These are phyloP conservation scores for Otolemur garnettii DNA, from an alignment of 2,113 vertebrate species.

Conservation along the genomic window DNA sequence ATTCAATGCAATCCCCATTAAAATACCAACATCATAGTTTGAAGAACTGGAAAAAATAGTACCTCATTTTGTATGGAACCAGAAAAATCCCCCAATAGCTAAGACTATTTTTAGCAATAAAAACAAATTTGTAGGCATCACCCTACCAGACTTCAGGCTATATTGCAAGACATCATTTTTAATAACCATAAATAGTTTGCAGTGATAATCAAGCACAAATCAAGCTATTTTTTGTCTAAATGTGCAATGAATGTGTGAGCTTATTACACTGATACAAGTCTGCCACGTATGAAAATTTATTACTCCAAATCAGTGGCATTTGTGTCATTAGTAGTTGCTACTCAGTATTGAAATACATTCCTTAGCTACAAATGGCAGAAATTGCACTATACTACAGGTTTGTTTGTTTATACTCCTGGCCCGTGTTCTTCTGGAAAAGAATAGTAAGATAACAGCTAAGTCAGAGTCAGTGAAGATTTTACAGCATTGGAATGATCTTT, in stretches of 20 bases:
- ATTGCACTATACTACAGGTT: conserved; percentile 77
- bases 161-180: neutral
- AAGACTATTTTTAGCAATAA: no score
- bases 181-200: neutral
- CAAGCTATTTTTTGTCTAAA: conserved; percentile 79
- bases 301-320: conserved; percentile 83
- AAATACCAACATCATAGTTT: no score
- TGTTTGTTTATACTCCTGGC: conserved; percentile 79
- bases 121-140: no score
- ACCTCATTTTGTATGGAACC: no score
- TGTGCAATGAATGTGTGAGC: conserved; percentile 84
- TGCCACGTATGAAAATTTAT: conserved; percentile 85
- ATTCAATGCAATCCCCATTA: no score
- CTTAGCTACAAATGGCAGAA: conserved; percentile 87
- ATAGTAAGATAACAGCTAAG: conserved; percentile 83
- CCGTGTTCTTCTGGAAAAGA: conserved; percentile 80
- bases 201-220: neutral
- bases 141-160: no score
- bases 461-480: conserved; percentile 80
- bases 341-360: conserved; percentile 85
- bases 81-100: no score
- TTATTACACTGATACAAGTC: conserved; percentile 82
- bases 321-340: conserved; percentile 85
- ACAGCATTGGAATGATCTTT: neutral
- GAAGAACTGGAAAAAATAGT: no score